A percentile compares a stretch with the other conserved stretches of the same genome.
These are phyloP conservation scores for Asteroscopus sphinx DNA, from an alignment of 2,888 invertebrate species.

Conservation along the genomic window DNA sequence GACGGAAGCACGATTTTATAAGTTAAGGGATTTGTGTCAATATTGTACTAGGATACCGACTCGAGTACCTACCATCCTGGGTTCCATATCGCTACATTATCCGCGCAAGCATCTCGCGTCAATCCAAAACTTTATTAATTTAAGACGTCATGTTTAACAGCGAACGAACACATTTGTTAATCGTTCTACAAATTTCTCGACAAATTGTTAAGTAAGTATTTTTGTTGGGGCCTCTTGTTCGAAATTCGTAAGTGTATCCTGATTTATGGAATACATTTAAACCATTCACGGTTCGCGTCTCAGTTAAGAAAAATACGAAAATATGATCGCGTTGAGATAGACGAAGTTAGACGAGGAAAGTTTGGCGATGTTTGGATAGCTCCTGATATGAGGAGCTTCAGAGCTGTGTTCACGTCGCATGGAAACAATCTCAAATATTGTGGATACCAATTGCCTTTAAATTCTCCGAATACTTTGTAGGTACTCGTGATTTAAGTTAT, in stretches of 20 bases:
- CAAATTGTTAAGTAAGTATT: constrained; percentile 79
- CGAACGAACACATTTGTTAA: constrained; percentile 73
- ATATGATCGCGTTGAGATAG: constrained; percentile 70
- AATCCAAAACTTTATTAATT: constrained; percentile 81
- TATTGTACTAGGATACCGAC: constrained; percentile 88
- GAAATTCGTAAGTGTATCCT: constrained; percentile 79
- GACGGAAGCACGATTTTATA: constrained; percentile 88
- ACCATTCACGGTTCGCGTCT: constrained; percentile 71
- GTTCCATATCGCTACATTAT: constrained; percentile 37
- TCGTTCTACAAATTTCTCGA: constrained; percentile 69
- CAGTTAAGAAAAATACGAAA: constrained; percentile 81
- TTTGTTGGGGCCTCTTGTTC: constrained; percentile 75
- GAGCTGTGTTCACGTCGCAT: constrained; percentile 20
- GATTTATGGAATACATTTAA: constrained; percentile 85
- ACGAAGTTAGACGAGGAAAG: constrained; percentile 70
- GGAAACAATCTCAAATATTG: constrained; percentile 43
- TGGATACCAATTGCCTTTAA: constrained; percentile 20
- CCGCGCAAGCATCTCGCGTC: constrained; percentile 49
- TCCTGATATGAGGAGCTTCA: constrained; percentile 62
- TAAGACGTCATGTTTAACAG: constrained; percentile 68
- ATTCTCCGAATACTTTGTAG: constrained; percentile 22
- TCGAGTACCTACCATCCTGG: constrained; percentile 37
- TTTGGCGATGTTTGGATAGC: constrained; percentile 75
- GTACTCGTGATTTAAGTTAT: constrained; percentile 3
- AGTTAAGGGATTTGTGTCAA: constrained; percentile 90